Evolutionary conservation across 2,888 invertebrate genomes (phyloP), one percentile per base, ranked within the genome.

Genomic region (Brenthis daphne): DNA sequence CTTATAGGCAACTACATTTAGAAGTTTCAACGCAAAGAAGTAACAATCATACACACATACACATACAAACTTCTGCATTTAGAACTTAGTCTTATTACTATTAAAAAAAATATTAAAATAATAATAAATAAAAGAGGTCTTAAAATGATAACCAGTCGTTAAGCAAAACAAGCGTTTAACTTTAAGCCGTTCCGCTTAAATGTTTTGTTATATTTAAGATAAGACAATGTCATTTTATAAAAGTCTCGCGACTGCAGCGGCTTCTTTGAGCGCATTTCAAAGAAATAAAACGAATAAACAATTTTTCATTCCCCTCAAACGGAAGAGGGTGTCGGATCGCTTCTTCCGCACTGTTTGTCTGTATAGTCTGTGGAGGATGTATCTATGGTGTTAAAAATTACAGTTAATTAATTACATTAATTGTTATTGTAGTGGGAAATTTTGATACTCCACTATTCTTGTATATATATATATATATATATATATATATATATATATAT

Each of bases 281-380:
- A 61, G 54, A 70, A 54, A 67, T 65, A 60, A 20, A 72, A 67
- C 29, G 56, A 63, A 68, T 67, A 71, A 71, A 74, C 69, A 63
- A 66, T 73, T 71, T 72, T 72, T 71, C 72, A 70, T 68, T 67
- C 58, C 47, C 47, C 63, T 63, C 53, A 48, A 63, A 63, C 57
- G 68, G 64, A 68, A 68, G 63, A 37, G 50, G 24, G 50, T 48
- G 65, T 61, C 57, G 64, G 29, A 55, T 48, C 16, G 37, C 50
- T 43, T 43, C 56, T 57, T 63, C 51, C 53, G 65, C 37, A n/a
- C 54, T 43, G n/a, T 33, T n/a, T 57, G n/a, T 57, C 16, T 33
- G 29, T 6, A 5, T 47, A 47, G 14, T 33, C 13, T 20, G 13
- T 48, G 13, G 3, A 43, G 4, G 14, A 47, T 48, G 4, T 37